These are phyloP conservation scores for Drosophila lacicola DNA, from an alignment of 2,888 invertebrate genomes.

Conservation along the genomic window DNA sequence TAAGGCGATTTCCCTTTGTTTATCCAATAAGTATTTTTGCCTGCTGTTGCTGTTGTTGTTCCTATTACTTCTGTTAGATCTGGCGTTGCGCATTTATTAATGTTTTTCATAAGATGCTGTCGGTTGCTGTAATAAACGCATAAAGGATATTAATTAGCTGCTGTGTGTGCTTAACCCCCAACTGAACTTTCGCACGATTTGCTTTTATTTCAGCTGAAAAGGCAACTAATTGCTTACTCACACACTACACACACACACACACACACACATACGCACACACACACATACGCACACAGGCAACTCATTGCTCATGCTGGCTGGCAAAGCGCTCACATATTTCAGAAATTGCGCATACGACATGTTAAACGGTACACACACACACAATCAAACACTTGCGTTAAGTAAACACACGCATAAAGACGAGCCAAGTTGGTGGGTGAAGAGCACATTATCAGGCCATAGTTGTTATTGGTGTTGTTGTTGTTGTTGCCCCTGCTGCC, in stretches of 20 bases:
- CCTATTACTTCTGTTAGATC: slow-evolving; percentile 5
- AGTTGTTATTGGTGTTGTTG: slow-evolving; percentile 32
- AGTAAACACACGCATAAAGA: slow-evolving; percentile 43
- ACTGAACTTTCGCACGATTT: slow-evolving; percentile 56
- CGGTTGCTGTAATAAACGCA: slow-evolving; percentile 71
- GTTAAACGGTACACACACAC: slow-evolving; percentile 58
- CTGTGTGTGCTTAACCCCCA: slow-evolving; percentile 61
- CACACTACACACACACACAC: slow-evolving; percentile 27
- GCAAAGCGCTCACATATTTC: slow-evolving; percentile 67
- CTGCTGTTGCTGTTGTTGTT: neutral
- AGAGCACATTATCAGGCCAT: slow-evolving; percentile 70
- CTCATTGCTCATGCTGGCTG: slow-evolving; percentile 71
- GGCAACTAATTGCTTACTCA: slow-evolving; percentile 77
- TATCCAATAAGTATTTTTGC: slow-evolving; percentile 58
- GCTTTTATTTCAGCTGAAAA: slow-evolving; percentile 76
- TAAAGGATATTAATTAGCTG: slow-evolving; percentile 79
- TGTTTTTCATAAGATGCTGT: slow-evolving; percentile 64
- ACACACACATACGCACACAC: neutral
- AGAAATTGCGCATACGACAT: slow-evolving; percentile 80
- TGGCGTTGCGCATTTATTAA: slow-evolving; percentile 62
- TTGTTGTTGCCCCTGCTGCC: slow-evolving; percentile 32
- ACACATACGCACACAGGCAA: slow-evolving; percentile 17
- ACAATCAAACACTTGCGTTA: slow-evolving; percentile 3
- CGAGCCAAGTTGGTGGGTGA: slow-evolving; percentile 49
- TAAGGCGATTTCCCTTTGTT: slow-evolving; percentile 44